A percentile compares a stretch with the other conserved stretches of the same genome.
Evolutionary conservation across 2,113 vertebrate genomes (phyloP).

Genomic region (Tichodroma muraria): DNA sequence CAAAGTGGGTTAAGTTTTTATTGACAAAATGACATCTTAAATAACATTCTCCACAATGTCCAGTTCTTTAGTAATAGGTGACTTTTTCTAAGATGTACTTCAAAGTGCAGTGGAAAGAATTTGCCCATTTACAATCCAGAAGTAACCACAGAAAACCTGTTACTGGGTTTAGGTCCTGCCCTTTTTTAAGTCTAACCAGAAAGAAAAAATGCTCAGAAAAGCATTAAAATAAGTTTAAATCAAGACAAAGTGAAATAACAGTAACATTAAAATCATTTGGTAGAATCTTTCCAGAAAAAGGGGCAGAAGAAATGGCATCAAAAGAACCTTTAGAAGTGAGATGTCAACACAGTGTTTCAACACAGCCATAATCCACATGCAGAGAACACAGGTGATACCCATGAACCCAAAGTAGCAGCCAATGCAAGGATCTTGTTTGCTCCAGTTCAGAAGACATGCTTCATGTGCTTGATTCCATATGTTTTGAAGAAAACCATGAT

Average conservation of each 20-base stretch:
- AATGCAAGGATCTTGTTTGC: not conserved
- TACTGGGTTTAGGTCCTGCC: not conserved
- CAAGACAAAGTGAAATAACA: not conserved
- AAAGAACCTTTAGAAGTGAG: not conserved
- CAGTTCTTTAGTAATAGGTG: not conserved
- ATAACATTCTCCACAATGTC: not conserved
- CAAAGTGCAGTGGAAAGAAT: not conserved
- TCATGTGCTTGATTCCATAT: slow-evolving; percentile 95
- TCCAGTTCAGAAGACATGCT: slow-evolving; percentile 85
- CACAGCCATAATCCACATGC: not conserved
- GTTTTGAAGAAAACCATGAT: slow-evolving; percentile 97
- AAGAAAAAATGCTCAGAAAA: not conserved
- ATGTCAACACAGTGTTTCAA: not conserved
- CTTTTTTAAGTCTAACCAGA: not conserved
- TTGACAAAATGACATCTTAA: slow-evolving; percentile 29
- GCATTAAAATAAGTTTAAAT: not conserved
- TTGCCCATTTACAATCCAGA: not conserved
- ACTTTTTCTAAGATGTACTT: not conserved
- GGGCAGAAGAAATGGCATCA: not conserved
- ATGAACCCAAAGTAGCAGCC: not conserved
- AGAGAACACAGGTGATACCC: not conserved
- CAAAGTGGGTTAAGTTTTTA: slow-evolving; percentile 27
- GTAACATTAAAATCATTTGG: not conserved
- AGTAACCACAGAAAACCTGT: not conserved
- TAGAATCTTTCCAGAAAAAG: not conserved